A percentile compares a stretch with the other conserved stretches of the same genome.
Conservation (phyloP, 2,888 invertebrate species). For the Cetonia aurata region DNA sequence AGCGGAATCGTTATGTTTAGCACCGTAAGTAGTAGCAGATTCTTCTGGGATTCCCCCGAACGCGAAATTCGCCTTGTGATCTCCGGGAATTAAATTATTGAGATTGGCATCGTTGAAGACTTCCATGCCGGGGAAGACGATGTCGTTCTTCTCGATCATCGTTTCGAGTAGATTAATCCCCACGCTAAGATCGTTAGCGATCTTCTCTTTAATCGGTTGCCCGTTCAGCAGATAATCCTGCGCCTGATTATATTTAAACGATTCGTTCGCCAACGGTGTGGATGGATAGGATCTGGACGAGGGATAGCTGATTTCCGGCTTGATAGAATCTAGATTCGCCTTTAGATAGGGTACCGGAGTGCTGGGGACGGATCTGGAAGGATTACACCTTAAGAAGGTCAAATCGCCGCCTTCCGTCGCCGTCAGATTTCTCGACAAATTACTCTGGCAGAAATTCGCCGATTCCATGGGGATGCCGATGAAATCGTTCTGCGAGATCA, state of each 20-base stretch:
- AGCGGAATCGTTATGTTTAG: conserved; percentile 51
- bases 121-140: conserved; percentile 47
- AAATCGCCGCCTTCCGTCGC: conserved; percentile 55
- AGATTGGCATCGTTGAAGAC: conserved; percentile 50
- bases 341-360: conserved; percentile 71
- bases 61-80: conserved; percentile 52
- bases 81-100: conserved; percentile 48
- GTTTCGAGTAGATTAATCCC: conserved; percentile 39
- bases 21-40: conserved; percentile 49
- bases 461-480: conserved; percentile 48
- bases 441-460: conserved; percentile 50
- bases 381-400: conserved; percentile 56
- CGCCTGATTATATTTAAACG: conserved; percentile 61
- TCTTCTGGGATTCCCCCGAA: conserved; percentile 50
- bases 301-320: conserved; percentile 64
- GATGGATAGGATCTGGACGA: conserved; percentile 79
- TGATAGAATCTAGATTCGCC: conserved; percentile 50
- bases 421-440: neutral
- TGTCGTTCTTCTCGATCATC: conserved; percentile 46
- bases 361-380: conserved; percentile 78
- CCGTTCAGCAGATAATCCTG: conserved; percentile 65
- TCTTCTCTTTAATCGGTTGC: conserved; percentile 61
- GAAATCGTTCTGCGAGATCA: conserved; percentile 29
- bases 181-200: conserved; percentile 31
- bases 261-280: conserved; percentile 71